phyloP scores from a whole-genome alignment of 2,888 invertebrate species.

The Acrocyrtus sp. region DNA sequence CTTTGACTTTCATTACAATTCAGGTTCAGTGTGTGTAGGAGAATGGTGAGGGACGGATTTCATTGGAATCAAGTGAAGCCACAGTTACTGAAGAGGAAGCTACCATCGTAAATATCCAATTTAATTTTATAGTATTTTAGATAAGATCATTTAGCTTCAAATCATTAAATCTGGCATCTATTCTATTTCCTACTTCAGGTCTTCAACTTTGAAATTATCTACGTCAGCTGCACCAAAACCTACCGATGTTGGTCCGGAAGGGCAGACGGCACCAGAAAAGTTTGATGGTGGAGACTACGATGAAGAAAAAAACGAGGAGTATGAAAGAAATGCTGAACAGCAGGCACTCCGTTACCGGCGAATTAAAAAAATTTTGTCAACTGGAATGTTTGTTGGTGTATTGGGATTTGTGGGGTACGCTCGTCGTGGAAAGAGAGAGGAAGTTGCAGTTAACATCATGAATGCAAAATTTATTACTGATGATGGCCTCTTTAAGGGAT shows the following conservation, averaged over 20 bases:
- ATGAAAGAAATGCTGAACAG: constrained; percentile 46
- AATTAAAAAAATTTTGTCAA: constrained; percentile 59
- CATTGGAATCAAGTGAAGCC: constrained; percentile 16
- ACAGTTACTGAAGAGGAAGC: not conserved
- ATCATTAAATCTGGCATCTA: not conserved
- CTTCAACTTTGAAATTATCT: not conserved
- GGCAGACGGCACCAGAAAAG: constrained; percentile 22
- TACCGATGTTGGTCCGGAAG: constrained; percentile 30
- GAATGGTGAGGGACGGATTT: not conserved
- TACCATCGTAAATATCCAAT: not conserved
- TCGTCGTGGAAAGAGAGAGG: constrained; percentile 34
- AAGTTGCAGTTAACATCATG: constrained; percentile 43
- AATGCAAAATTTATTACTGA: constrained; percentile 45
- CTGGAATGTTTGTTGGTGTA: constrained; percentile 52
- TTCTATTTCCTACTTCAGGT: not conserved
- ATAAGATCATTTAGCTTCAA: not conserved
- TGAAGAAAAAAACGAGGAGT: constrained; percentile 49
- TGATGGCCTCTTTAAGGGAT: constrained; percentile 52
- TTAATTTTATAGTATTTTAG: not conserved
- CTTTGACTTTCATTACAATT: too few relatives aligned
- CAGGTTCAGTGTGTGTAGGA: constrained; percentile 15
- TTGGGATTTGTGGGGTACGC: constrained; percentile 45
- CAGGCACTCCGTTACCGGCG: constrained; percentile 34
- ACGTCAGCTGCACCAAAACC: not conserved
- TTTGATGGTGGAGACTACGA: constrained; percentile 50